Conservation (phyloP, 2,113 vertebrate genomes). For the Phycodurus eques region DNA sequence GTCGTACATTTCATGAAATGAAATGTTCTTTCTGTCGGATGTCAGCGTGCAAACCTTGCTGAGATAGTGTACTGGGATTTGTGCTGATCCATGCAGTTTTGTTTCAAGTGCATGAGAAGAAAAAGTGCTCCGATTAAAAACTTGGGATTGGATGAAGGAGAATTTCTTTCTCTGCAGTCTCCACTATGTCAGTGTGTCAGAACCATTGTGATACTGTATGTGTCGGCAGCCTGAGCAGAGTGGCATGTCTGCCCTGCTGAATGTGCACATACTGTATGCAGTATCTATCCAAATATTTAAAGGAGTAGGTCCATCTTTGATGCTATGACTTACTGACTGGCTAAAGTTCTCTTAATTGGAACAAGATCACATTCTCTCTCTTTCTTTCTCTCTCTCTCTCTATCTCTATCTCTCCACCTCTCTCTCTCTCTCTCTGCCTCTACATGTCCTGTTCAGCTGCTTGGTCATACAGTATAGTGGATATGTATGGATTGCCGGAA, state of each 20-base stretch:
- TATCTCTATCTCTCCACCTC: neutral
- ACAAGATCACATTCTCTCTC: neutral
- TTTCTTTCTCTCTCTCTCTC: neutral
- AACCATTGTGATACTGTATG: slow-evolving; percentile 3
- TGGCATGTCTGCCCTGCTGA: slow-evolving; percentile 12
- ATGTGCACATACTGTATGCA: slow-evolving; percentile 6
- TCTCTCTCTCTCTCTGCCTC: neutral
- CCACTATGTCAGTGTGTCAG: slow-evolving; percentile 30
- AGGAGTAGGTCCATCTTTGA: slow-evolving; percentile 13
- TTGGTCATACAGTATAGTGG: neutral
- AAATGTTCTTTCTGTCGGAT: neutral
- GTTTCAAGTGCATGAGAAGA: slow-evolving; percentile 6
- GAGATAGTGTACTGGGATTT: neutral
- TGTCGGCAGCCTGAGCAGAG: slow-evolving; percentile 22
- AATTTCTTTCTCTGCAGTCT: slow-evolving; percentile 29
- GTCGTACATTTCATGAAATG: neutral
- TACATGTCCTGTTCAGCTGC: neutral
- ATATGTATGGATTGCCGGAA: neutral
- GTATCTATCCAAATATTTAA: slow-evolving; percentile 28
- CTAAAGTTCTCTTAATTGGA: slow-evolving; percentile 2
- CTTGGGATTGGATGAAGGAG: slow-evolving; percentile 24
- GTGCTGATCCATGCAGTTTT: neutral
- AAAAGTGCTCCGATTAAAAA: slow-evolving; percentile 3
- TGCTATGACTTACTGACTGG: neutral
- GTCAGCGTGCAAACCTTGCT: neutral